Evolutionary conservation across 2,797 vertebrate genomes (phyloP).

Genomic region (Geotrypetes seraphini): DNA sequence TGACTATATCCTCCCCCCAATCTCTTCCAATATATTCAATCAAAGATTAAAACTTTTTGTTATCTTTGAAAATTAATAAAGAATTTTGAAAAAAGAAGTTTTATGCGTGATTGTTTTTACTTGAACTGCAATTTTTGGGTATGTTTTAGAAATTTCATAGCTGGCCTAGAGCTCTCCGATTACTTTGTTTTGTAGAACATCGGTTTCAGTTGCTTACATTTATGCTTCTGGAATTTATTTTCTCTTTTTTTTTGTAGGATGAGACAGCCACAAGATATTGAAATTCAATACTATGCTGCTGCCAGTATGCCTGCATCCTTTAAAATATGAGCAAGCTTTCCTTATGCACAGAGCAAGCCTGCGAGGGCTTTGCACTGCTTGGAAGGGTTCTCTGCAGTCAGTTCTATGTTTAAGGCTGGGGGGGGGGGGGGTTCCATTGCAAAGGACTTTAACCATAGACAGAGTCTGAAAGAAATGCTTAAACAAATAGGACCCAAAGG

Average conservation of each 20-base stretch:
- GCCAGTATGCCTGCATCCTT: background rate
- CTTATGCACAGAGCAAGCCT: background rate
- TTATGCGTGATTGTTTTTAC: background rate
- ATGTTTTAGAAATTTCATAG: background rate
- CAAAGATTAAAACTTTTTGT: no score
- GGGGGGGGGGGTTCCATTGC: no score
- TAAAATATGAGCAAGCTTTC: background rate
- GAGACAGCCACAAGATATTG: background rate
- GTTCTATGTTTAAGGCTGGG: no score
- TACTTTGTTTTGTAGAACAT: background rate
- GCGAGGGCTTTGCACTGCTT: background rate
- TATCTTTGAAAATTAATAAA: no score
- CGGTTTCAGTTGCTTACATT: background rate
- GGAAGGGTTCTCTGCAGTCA: constrained; percentile 11
- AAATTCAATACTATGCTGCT: background rate
- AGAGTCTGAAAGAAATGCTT: no score
- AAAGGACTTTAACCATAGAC: no score
- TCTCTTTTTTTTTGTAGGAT: background rate
- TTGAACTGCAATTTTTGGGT: no score
- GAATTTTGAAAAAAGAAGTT: no score
- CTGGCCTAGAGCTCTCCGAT: constrained; percentile 1
- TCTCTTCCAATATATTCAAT: no score
- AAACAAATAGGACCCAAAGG: no score
- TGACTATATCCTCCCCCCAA: no score
- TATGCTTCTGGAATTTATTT: background rate